Evolutionary conservation across 92 coral and sea anemone species (phyloP), one percentile per base, ranked within the genome.

Genomic region (Palythoa heliodiscus): DNA sequence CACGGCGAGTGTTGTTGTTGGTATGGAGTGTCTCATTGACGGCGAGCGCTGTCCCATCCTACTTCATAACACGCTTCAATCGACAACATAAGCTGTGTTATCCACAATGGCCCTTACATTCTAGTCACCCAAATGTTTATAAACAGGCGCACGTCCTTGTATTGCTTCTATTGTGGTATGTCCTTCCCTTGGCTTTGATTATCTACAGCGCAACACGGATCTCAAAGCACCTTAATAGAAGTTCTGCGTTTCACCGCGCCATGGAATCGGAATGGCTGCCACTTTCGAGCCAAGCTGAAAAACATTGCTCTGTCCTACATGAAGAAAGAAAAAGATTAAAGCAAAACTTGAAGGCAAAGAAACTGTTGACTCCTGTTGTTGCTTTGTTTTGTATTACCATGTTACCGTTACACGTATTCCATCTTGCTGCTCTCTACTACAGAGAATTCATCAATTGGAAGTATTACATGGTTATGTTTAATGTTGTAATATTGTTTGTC

Each of bases 31-130:
- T 78, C 8, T 78, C 83, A 19, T n/a, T 78, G 38, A 15, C 11
- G 37, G 83, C 13, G 15, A 60, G 71, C 35, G 83, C 83, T 58
- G 71, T 60, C 10, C 83, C 83, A 14, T 25, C 17, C 19, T 78
- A 55, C 55, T 17, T 78, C 3, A 35, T 78, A 78, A 78, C 83
- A 12, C 83, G 83, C 37, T 78, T 57, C 54, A 60, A 52, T 35
- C 22, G 19, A 60, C 70, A 78, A 58, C 54, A 38, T 70, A 58
- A 60, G 10, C 9, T 38, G 20, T 78, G 83, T 70, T 78, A 78
- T 43, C 92, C 95, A 15, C 80, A 39, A 8, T 93, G 97, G 97
- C 93, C 97, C 19, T 91, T 83, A 79, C 63, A 71, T 7, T 77
- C 24, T 58, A 90, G 71, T 25, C 81, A 76, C 19, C 66, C 70